phyloP scores from a whole-genome alignment of 1,140 invertebrate species.

The Manduca sexta region DNA sequence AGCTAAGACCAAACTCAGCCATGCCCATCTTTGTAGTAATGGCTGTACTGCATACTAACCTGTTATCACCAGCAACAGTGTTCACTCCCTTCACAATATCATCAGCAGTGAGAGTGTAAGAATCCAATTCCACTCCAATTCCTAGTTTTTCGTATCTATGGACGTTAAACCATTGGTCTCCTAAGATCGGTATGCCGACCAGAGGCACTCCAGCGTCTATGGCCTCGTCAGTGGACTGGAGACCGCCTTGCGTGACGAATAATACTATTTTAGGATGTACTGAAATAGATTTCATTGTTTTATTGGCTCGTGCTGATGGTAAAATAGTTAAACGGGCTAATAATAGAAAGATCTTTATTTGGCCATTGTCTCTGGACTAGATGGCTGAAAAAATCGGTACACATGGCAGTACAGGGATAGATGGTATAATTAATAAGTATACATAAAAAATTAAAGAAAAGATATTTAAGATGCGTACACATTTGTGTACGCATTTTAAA shows the following conservation, averaged over 20 bases:
- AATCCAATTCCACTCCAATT: slow-evolving; percentile 34
- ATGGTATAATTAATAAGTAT: no score
- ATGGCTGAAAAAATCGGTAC: no score
- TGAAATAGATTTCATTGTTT: not conserved
- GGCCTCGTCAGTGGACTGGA: slow-evolving; percentile 1
- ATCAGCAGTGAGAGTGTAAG: slow-evolving; percentile 30
- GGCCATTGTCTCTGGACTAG: no score
- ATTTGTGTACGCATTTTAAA: no score
- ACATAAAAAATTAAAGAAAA: no score
- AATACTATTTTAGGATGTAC: not conserved
- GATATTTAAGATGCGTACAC: no score
- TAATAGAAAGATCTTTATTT: no score
- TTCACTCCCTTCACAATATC: slow-evolving; percentile 28
- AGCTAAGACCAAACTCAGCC: no score
- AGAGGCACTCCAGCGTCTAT: not conserved
- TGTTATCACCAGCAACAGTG: slow-evolving; percentile 20
- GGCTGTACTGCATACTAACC: slow-evolving; percentile 17
- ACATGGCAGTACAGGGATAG: no score
- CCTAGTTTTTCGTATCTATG: slow-evolving; percentile 26
- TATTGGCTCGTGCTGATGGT: no score
- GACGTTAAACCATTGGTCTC: slow-evolving; percentile 36
- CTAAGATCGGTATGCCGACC: slow-evolving; percentile 14
- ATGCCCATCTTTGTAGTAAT: no score
- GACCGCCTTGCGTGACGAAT: slow-evolving; percentile 1
- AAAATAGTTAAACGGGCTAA: no score